phyloP scores from a whole-genome alignment of 2,888 invertebrate genomes.

The Ptychoptera albimana region DNA sequence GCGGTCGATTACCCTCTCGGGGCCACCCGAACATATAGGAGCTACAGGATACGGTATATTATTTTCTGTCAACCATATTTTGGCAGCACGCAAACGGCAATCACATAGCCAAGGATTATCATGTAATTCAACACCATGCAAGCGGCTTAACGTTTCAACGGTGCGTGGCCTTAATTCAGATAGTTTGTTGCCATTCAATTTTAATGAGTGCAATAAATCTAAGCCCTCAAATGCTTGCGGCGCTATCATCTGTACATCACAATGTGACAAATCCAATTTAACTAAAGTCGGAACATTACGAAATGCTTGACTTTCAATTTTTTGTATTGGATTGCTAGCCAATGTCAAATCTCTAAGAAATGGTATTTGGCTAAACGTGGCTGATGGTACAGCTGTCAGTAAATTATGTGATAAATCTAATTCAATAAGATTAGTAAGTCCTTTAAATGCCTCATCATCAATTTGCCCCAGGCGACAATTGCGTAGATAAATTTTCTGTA shows the following conservation, averaged over 20 bases:
- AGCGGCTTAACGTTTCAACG: slow-evolving; percentile 52
- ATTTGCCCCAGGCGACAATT: slow-evolving; percentile 76
- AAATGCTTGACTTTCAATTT: slow-evolving; percentile 61
- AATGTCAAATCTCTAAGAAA: slow-evolving; percentile 68
- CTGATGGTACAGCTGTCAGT: slow-evolving; percentile 62
- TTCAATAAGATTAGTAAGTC: slow-evolving; percentile 78
- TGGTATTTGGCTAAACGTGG: slow-evolving; percentile 62
- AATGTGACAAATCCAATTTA: slow-evolving; percentile 69
- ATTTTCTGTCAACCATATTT: slow-evolving; percentile 63
- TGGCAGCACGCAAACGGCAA: slow-evolving; percentile 64
- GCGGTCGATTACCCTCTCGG: slow-evolving; percentile 50
- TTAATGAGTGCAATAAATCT: slow-evolving; percentile 57
- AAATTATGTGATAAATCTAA: slow-evolving; percentile 75
- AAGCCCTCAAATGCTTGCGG: slow-evolving; percentile 63
- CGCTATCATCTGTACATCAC: slow-evolving; percentile 63
- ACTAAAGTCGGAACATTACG: slow-evolving; percentile 57
- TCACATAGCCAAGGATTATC: slow-evolving; percentile 84
- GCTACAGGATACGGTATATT: slow-evolving; percentile 64
- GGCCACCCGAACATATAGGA: slow-evolving; percentile 58
- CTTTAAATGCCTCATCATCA: slow-evolving; percentile 68
- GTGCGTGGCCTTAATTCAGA: slow-evolving; percentile 55
- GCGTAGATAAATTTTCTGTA: slow-evolving; percentile 72
- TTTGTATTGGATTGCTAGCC: slow-evolving; percentile 66
- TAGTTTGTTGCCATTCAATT: slow-evolving; percentile 66
- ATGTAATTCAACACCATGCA: slow-evolving; percentile 68